Evolutionary conservation across 2,113 vertebrate species (phyloP).

Genomic region (Esox niger): DNA sequence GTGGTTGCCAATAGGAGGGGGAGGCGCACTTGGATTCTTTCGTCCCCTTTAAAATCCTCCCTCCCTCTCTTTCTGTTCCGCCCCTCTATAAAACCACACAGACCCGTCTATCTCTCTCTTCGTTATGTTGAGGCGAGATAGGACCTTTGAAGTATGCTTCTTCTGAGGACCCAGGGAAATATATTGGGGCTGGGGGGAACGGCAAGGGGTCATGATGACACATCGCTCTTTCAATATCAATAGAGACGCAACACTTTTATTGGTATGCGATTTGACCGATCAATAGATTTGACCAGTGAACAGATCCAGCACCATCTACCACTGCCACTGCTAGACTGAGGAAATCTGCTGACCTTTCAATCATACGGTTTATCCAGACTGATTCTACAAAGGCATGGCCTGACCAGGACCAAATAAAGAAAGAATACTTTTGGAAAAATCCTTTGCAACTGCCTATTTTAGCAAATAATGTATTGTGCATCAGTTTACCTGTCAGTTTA

Average conservation of each 20-base stretch:
- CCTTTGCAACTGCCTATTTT: too few relatives aligned
- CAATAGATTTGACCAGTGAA: conserved; percentile 15
- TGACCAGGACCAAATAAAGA: too few relatives aligned
- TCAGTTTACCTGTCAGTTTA: too few relatives aligned
- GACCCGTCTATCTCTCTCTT: conserved; percentile 26
- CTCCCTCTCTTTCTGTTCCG: conserved; percentile 43
- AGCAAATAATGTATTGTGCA: too few relatives aligned
- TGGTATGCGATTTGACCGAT: conserved; percentile 58
- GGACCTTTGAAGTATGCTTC: conserved; percentile 54
- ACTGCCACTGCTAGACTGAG: too few relatives aligned
- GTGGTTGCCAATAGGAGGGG: conserved; percentile 41
- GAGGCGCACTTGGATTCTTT: conserved; percentile 42
- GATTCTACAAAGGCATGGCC: too few relatives aligned
- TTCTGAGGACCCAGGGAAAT: conserved; percentile 48
- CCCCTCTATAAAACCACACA: conserved; percentile 34
- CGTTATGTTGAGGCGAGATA: background rate
- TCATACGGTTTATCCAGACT: too few relatives aligned
- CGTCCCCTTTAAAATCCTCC: conserved; percentile 23
- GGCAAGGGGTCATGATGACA: conserved; percentile 38
- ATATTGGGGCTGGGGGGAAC: conserved; percentile 14
- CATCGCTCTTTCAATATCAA: conserved; percentile 39
- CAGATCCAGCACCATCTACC: too few relatives aligned
- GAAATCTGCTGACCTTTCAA: too few relatives aligned
- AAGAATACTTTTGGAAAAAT: too few relatives aligned
- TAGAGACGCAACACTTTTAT: conserved; percentile 41